phyloP scores from a whole-genome alignment of 2,888 invertebrate species.

The Cyaniris semiargus region DNA sequence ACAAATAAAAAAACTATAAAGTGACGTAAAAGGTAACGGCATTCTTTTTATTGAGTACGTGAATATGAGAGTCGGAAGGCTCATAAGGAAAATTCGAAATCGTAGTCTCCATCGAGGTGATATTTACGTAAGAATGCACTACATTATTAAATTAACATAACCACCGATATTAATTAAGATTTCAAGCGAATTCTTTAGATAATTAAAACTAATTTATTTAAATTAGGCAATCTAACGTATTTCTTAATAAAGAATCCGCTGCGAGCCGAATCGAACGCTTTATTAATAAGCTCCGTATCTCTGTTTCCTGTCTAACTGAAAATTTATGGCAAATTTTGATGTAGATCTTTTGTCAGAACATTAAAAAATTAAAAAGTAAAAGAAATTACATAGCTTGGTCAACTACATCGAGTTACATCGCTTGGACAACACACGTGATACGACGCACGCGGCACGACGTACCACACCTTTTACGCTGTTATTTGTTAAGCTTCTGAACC shows the following conservation, averaged over 20 bases:
- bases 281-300: slow-evolving; percentile 9
- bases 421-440: too few relatives aligned
- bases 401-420: too few relatives aligned
- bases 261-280: background rate
- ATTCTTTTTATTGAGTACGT: slow-evolving; percentile 7
- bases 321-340: background rate
- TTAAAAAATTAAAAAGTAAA: background rate
- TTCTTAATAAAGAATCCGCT: slow-evolving; percentile 13
- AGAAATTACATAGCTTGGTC: too few relatives aligned
- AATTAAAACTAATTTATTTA: slow-evolving; percentile 17
- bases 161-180: slow-evolving; percentile 15
- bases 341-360: background rate
- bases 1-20: slow-evolving; percentile 14
- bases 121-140: slow-evolving; percentile 21
- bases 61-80: slow-evolving; percentile 3
- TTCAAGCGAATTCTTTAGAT: slow-evolving; percentile 15
- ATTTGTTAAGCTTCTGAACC: too few relatives aligned
- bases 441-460: too few relatives aligned
- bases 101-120: background rate
- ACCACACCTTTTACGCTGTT: too few relatives aligned
- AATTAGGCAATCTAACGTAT: slow-evolving; percentile 8
- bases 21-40: background rate
- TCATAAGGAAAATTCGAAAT: slow-evolving; percentile 13
- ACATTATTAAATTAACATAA: slow-evolving; percentile 13
- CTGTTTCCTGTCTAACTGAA: background rate